Conservation (phyloP, 2,888 invertebrate genomes). For the Strigamia transsilvanica region DNA sequence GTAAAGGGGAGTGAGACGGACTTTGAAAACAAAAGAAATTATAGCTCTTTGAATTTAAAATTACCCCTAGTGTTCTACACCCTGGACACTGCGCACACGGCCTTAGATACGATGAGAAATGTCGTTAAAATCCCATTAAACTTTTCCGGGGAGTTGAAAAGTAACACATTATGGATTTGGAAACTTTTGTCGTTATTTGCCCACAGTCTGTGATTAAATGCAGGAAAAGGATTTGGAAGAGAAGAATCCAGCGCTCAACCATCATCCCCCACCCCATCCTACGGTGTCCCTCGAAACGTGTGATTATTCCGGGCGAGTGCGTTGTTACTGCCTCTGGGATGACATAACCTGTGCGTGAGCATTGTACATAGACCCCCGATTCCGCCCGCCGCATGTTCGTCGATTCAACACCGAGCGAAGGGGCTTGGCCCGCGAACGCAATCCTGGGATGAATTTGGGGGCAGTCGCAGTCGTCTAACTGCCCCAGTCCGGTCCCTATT, state of each 20-base stretch:
- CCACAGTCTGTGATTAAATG: constrained; percentile 36
- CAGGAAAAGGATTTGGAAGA: constrained; percentile 20
- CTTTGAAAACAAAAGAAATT: constrained; percentile 43
- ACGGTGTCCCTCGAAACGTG: constrained; percentile 39
- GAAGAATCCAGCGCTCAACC: not conserved
- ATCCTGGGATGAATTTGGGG: constrained; percentile 12
- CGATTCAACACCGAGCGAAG: constrained; percentile 39
- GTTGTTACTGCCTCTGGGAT: constrained; percentile 39
- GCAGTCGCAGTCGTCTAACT: constrained; percentile 20
- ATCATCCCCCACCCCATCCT: not conserved
- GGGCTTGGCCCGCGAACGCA: constrained; percentile 40
- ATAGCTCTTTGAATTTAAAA: constrained; percentile 40
- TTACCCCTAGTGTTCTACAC: constrained; percentile 17
- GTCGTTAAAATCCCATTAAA: constrained; percentile 48
- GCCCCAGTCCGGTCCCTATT: constrained; percentile 11
- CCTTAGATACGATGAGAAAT: constrained; percentile 41
- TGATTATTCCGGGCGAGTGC: constrained; percentile 37
- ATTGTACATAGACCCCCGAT: constrained; percentile 23
- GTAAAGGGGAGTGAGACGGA: constrained; percentile 39
- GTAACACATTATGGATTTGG: constrained; percentile 33
- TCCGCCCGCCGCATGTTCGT: constrained; percentile 48
- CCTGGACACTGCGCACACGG: constrained; percentile 19
- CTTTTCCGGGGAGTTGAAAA: constrained; percentile 31
- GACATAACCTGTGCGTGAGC: constrained; percentile 38
- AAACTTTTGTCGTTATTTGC: constrained; percentile 47